phyloP scores from a whole-genome alignment of 2,888 invertebrate genomes.

The Thalpophila matura region DNA sequence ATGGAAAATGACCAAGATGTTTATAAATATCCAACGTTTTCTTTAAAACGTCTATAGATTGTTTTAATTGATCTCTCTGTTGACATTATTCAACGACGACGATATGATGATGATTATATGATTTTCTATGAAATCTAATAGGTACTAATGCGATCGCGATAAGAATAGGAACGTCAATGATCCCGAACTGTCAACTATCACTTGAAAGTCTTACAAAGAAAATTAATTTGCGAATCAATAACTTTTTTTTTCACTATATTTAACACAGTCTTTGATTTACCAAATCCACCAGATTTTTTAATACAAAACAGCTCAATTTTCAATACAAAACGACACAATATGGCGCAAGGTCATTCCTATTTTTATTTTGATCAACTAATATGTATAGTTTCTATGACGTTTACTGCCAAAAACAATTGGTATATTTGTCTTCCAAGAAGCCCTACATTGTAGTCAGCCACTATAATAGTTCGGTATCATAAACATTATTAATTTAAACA shows the following conservation, averaged over 20 bases:
- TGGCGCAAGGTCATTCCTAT: no score
- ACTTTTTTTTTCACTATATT: no score
- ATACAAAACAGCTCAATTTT: no score
- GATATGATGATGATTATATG: not conserved
- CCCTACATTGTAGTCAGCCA: not conserved
- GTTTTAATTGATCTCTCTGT: constrained; percentile 19
- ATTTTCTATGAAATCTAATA: constrained; percentile 2
- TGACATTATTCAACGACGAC: not conserved
- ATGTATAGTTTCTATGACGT: constrained; percentile 17
- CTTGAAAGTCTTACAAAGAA: no score
- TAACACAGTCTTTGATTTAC: no score
- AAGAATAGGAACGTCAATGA: no score
- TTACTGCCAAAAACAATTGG: not conserved
- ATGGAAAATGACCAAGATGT: constrained; percentile 11
- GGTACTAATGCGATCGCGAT: no score
- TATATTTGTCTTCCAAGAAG: constrained; percentile 3
- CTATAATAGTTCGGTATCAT: constrained; percentile 3
- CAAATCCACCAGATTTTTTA: no score
- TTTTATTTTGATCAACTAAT: no score
- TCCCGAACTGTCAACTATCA: no score
- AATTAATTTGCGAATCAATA: no score
- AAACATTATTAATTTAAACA: constrained; percentile 5
- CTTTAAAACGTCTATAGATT: constrained; percentile 1
- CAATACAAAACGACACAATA: no score
- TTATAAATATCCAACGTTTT: constrained; percentile 27